These are phyloP conservation scores for Melopsittacus undulatus DNA, from an alignment of 2,797 vertebrate species.

Conservation along the genomic window DNA sequence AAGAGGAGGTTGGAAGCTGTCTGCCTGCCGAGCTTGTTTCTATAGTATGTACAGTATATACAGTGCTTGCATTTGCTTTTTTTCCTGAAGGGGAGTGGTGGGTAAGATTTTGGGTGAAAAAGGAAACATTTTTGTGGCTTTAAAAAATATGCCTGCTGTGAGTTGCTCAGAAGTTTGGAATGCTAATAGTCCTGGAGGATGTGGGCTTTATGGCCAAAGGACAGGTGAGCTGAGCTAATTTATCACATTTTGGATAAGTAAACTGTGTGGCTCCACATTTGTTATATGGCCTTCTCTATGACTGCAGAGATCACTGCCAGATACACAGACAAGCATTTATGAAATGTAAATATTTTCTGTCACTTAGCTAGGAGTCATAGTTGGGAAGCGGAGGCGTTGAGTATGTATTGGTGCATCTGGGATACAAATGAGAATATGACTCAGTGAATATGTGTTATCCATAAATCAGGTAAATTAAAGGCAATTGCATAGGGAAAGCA, in stretches of 20 bases:
- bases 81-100: not conserved
- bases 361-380: not conserved
- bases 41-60: not conserved
- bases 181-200: not conserved
- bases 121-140: slow-evolving; percentile 13
- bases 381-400: not conserved
- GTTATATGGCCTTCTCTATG: not conserved
- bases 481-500: not conserved
- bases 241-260: not conserved
- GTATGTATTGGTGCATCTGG: not conserved
- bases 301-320: not conserved
- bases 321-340: not conserved
- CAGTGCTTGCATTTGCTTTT: not conserved
- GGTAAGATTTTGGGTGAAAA: not conserved
- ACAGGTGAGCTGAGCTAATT: not conserved
- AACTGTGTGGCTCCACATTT: not conserved
- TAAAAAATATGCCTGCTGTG: not conserved
- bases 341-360: not conserved
- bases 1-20: not conserved
- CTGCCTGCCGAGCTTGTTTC: not conserved
- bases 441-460: not conserved
- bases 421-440: not conserved
- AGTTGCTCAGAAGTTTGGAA: slow-evolving; percentile 21
- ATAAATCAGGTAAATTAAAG: not conserved
- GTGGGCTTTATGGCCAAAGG: not conserved